A percentile compares a stretch with the other conserved stretches of the same genome.
Conservation (phyloP, 1,140 invertebrate genomes). For the Zaprionus africanus region DNA sequence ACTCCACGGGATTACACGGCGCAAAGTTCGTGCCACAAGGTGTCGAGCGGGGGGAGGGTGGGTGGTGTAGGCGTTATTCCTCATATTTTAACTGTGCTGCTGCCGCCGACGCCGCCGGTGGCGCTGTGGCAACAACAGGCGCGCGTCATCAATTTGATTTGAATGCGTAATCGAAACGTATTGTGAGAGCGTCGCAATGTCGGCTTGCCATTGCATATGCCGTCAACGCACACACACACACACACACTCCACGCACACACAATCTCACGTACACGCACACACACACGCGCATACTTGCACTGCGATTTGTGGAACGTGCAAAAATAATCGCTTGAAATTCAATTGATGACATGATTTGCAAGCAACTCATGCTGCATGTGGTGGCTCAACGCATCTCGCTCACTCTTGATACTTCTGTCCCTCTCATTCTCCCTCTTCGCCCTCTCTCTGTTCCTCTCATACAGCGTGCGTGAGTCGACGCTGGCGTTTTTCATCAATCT, state of each 20-base stretch:
- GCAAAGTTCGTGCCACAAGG: not conserved
- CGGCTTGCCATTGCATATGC: constrained; percentile 50
- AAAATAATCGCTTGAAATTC: constrained; percentile 81
- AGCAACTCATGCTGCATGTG: constrained; percentile 50
- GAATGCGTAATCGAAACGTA: constrained; percentile 81
- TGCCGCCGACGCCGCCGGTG: not conserved
- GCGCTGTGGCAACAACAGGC: constrained; percentile 50
- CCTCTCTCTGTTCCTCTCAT: not conserved
- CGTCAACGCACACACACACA: constrained; percentile 22
- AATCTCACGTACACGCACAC: not conserved
- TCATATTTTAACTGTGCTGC: constrained; percentile 1
- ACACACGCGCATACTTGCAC: constrained; percentile 64
- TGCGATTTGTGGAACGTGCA: constrained; percentile 74
- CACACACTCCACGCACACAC: constrained; percentile 14
- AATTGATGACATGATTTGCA: constrained; percentile 82
- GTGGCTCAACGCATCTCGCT: constrained; percentile 7
- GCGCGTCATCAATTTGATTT: constrained; percentile 72
- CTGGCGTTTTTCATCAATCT: constrained; percentile 79
- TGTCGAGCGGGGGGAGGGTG: not conserved
- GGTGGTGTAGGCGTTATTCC: not conserved
- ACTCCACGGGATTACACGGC: constrained; percentile 61
- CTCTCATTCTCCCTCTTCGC: not conserved
- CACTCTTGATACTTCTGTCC: not conserved
- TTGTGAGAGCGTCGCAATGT: constrained; percentile 48
- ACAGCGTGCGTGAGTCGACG: constrained; percentile 24